Base-by-base conservation (phyloP, 2,797 vertebrate species). In the Acropternis orthonyx region DNA sequence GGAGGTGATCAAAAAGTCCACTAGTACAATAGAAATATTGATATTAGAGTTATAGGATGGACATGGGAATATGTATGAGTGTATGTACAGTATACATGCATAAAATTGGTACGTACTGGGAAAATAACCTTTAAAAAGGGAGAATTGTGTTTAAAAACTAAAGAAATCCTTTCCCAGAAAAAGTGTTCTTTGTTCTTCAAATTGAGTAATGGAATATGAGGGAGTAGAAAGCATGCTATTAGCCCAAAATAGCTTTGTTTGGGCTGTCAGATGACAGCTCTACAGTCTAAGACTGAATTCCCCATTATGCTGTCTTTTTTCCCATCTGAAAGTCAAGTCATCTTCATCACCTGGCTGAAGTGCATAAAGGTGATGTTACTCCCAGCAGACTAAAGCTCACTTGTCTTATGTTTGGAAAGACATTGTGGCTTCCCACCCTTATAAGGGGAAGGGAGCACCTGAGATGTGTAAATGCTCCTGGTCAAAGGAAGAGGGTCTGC, bases 161-260 rank as follows among this genome's bases (percentile, higher is more conserved):
- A 49, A 94, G 12, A 66, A 80, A 65, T 55, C 6, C n/a, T 46
- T 55, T 39, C 16, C 6, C 36, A 1, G 1, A 5, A 52, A 10
- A 83, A 28, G 10, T 56, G 24, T 54, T 76, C 56, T 94, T 92
- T 95, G 54, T 95, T 96, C 93, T 92, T 11, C 27, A 39, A 54
- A 36, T 3, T 62, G 51, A 84, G 32, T 76, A 88, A 84, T 91
- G 79, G 51, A 84, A 66, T 71, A 81, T n/a, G 72, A 74, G 15
- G 74, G 41, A 88, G 79, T 36, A 67, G 89, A 77, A 92, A 32
- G 79, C 69, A 8, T 48, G 89, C 26, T 67, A 2, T 75, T 81
- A 93, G 58, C 87, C 69, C 73, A 69, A 66, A 94, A 72, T 84
- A 89, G 55, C 87, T 88, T 93, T 89, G 87, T 94, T 95, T 85